Evolutionary conservation across 2,113 vertebrate species (phyloP).

Genomic region (Phalacrocorax aristotelis): DNA sequence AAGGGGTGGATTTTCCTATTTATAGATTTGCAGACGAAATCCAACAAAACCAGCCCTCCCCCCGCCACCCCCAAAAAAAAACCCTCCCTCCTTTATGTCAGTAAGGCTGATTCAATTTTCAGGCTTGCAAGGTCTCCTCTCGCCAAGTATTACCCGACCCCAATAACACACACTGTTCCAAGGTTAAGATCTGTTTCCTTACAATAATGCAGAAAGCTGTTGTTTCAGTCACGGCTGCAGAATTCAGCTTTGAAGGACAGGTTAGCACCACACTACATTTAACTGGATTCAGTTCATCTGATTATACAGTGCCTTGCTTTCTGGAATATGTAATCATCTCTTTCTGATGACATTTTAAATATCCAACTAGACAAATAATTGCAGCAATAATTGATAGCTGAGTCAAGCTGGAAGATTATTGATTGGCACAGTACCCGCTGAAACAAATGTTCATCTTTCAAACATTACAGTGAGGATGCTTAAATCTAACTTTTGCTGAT

Average conservation of each 20-base stretch:
- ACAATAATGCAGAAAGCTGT: constrained; percentile 65
- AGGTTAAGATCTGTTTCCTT: constrained; percentile 72
- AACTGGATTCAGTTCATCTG: constrained; percentile 82
- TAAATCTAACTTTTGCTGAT: constrained; percentile 82
- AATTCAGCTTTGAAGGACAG: constrained; percentile 82
- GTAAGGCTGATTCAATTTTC: constrained; percentile 73
- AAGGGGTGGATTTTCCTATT: constrained; percentile 70
- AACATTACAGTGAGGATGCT: constrained; percentile 76
- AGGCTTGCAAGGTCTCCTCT: constrained; percentile 71
- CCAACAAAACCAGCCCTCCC: constrained; percentile 37
- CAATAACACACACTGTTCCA: constrained; percentile 39
- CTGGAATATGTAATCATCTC: constrained; percentile 87
- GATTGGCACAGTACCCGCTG: constrained; percentile 80
- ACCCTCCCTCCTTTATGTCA: constrained; percentile 56
- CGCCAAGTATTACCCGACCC: constrained; percentile 58
- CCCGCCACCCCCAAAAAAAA: background rate
- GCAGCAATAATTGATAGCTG: constrained; percentile 87
- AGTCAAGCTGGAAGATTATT: constrained; percentile 80
- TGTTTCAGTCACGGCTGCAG: constrained; percentile 60
- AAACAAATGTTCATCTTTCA: constrained; percentile 81
- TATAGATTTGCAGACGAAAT: constrained; percentile 76
- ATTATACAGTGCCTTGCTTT: constrained; percentile 81
- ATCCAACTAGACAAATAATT: constrained; percentile 87
- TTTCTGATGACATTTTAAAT: constrained; percentile 91
- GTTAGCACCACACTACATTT: constrained; percentile 78